A percentile compares a stretch with the other conserved stretches of the same genome.
Conservation (phyloP, 1,140 invertebrate species). For the Drosophila rufa region DNA sequence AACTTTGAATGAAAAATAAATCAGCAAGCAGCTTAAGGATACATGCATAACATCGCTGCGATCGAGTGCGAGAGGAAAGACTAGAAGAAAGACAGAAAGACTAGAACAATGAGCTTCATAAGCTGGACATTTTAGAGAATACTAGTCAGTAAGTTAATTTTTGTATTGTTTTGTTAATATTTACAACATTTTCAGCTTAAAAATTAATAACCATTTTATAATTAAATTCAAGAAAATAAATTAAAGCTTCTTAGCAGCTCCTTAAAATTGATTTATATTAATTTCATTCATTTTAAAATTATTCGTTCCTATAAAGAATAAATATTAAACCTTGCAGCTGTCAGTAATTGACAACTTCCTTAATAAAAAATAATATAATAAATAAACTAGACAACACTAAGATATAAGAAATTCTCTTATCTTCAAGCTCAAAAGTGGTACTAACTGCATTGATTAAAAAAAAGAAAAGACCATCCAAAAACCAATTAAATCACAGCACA, state of each 20-base stretch:
- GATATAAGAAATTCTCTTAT: not conserved
- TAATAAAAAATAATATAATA: too few relatives aligned
- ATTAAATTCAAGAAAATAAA: too few relatives aligned
- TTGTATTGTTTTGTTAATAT: not conserved
- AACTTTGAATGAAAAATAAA: constrained; percentile 81
- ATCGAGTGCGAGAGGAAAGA: too few relatives aligned
- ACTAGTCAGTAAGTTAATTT: not conserved
- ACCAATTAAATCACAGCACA: constrained; percentile 16
- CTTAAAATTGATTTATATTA: too few relatives aligned
- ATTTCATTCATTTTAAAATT: too few relatives aligned
- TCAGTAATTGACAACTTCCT: too few relatives aligned
- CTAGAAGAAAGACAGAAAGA: too few relatives aligned
- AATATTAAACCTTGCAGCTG: too few relatives aligned
- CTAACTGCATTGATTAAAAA: not conserved
- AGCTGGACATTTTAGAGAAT: not conserved
- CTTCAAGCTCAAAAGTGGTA: not conserved
- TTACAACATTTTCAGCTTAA: not conserved
- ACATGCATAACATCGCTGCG: constrained; percentile 35
- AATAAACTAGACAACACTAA: too few relatives aligned
- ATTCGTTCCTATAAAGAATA: too few relatives aligned
- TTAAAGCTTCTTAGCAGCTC: too few relatives aligned
- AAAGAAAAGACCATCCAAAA: not conserved
- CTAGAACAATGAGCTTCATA: not conserved
- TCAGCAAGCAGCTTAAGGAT: constrained; percentile 59
- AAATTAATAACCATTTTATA: not conserved